Evolutionary conservation across 2,888 invertebrate genomes (phyloP).

Genomic region (Sarcophaga rosellei): DNA sequence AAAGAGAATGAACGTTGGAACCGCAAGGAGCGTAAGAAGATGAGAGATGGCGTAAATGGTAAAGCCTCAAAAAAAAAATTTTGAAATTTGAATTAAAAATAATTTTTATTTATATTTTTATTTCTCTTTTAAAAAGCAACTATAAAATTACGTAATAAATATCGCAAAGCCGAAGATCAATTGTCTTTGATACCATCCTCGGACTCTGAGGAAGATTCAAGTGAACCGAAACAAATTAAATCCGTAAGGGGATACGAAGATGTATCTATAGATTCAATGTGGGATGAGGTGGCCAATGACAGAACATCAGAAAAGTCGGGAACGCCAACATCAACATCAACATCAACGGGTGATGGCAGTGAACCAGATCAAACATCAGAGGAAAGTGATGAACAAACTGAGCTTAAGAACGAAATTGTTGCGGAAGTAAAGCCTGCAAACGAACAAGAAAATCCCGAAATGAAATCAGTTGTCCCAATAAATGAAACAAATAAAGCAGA

Average conservation of each 20-base stretch:
- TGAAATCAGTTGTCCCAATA: not conserved
- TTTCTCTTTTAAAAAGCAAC: constrained; percentile 72
- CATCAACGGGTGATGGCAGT: too few species aligned
- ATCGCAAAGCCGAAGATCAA: constrained; percentile 74
- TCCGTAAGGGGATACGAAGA: constrained; percentile 41
- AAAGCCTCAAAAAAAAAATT: not conserved
- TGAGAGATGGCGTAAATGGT: constrained; percentile 80
- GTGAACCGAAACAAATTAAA: constrained; percentile 20
- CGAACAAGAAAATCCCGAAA: constrained; percentile 68
- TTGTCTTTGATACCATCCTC: constrained; percentile 73
- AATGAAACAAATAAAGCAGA: not conserved
- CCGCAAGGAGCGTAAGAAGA: constrained; percentile 78
- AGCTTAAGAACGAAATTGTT: not conserved
- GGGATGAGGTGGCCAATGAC: constrained; percentile 70
- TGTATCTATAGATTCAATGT: constrained; percentile 61
- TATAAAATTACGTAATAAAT: constrained; percentile 75
- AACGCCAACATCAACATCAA: not conserved
- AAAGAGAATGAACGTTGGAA: constrained; percentile 79
- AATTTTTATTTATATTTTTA: not conserved
- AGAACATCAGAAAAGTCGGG: constrained; percentile 31
- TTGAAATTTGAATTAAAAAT: too few species aligned
- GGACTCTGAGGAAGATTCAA: constrained; percentile 74
- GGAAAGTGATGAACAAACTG: too few species aligned
- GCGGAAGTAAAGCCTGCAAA: not conserved
- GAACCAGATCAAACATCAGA: too few species aligned